Evolutionary conservation across 2,113 vertebrate genomes (phyloP).

Genomic region (Galbula dea): DNA sequence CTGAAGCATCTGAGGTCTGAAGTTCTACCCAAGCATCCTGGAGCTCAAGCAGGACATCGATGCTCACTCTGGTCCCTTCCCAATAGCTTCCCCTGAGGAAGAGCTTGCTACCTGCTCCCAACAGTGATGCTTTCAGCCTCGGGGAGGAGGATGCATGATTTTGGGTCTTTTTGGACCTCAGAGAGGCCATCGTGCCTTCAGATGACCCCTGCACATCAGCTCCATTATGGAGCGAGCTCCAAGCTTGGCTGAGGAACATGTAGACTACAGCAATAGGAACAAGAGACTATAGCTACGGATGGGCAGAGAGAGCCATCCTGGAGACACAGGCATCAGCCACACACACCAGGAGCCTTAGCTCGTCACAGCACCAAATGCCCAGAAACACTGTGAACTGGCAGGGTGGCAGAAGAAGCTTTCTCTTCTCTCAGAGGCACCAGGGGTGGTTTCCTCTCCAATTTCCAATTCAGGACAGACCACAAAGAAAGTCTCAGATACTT

Average conservation of each 20-base stretch:
- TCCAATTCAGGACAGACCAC: neutral
- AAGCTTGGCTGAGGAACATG: neutral
- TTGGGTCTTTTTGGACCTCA: neutral
- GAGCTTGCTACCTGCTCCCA: neutral
- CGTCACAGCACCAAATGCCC: neutral
- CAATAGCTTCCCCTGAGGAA: neutral
- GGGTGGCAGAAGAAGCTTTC: neutral
- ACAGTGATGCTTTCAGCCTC: accelerated
- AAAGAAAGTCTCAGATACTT: neutral
- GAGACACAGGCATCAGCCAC: accelerated
- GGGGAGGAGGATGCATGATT: neutral
- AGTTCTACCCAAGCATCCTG: neutral
- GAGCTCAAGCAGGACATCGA: neutral
- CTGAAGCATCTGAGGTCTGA: neutral
- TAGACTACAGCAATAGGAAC: no score
- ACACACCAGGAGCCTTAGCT: neutral
- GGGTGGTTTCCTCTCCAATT: neutral
- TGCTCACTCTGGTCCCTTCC: neutral
- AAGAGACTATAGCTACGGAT: neutral
- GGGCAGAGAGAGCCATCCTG: neutral
- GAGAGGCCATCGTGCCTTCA: no score
- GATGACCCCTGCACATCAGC: neutral
- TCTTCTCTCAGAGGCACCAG: neutral
- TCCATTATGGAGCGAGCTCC: neutral
- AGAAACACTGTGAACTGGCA: no score